Base-by-base conservation (phyloP, 1,140 invertebrate species). In the Cyphomyrmex costatus region DNA sequence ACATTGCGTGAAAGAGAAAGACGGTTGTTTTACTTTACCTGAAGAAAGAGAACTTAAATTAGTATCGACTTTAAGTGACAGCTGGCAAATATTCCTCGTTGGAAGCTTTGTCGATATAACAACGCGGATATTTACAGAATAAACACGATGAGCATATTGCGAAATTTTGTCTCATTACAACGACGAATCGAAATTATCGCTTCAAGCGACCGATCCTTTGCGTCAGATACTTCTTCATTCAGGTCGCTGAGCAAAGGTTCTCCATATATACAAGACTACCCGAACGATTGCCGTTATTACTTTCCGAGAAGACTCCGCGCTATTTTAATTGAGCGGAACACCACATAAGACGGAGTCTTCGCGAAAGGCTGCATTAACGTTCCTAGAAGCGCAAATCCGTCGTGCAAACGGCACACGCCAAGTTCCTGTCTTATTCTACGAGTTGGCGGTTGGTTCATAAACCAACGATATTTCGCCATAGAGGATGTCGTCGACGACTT, bases 301-400 rank as follows among this genome's bases (percentile, higher is more conserved):
- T 70, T 89, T 89, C 85, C 70, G 70, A 86, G 89, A 92, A 92
- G 88, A 77, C 86, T 73, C 51, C 65, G 56, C 84, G 87, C 86
- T 91, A 89, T 91, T 93, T 93, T 93, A 93, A 93, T 93, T 92
- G 92, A 92, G 85, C 91, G 80, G 85, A 77, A 74, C 89, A 66
- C 30, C 83, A 56, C 30, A 36, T 49, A 60, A 79, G 84, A 70
- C 79, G 77, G 42, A 80, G 66, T 79, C 85, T 27, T 63, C 78
- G 89, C 87, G 86, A 89, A 91, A 88, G 88, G 80, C 86, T 51
- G 63, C 78, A 80, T 88, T 87, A 85, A 83, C 65, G 79, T 93
- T 93, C 92, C 71, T 77, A 83, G 92, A 93, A 93, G 89, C 82
- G 89, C 92, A 92, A 93, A 93, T 93, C 90, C 83, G 92, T 93